These are phyloP conservation scores for Drosophila bunnanda DNA, from an alignment of 2,888 invertebrate species.

Conservation along the genomic window DNA sequence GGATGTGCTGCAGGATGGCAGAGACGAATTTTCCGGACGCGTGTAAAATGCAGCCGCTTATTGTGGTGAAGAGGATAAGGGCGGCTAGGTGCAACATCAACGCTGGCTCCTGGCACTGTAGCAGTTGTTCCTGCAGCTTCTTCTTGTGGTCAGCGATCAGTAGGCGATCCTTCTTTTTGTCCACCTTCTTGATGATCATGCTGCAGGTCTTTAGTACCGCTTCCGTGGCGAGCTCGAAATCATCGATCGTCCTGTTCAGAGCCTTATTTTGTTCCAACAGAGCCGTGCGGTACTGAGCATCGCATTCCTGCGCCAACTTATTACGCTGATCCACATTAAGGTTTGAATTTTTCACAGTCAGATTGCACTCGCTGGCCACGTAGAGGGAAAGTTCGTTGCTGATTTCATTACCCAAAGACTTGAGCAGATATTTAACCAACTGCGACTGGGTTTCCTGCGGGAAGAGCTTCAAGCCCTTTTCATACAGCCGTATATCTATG, in stretches of 20 bases:
- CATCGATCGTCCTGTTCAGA: slow-evolving; percentile 89
- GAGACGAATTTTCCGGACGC: slow-evolving; percentile 97
- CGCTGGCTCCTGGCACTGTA: slow-evolving; percentile 90
- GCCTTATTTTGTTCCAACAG: slow-evolving; percentile 89
- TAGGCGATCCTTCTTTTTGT: slow-evolving; percentile 94
- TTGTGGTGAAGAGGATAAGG: slow-evolving; percentile 91
- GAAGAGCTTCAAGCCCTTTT: slow-evolving; percentile 90
- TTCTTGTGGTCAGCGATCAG: slow-evolving; percentile 92
- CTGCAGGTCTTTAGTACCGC: slow-evolving; percentile 89
- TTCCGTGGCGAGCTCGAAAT: slow-evolving; percentile 91
- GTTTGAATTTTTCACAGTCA: slow-evolving; percentile 86
- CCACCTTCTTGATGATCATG: slow-evolving; percentile 93
- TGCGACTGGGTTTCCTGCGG: slow-evolving; percentile 88
- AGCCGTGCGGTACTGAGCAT: slow-evolving; percentile 88
- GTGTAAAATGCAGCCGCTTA: slow-evolving; percentile 93
- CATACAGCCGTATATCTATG: slow-evolving; percentile 91
- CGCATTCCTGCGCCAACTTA: slow-evolving; percentile 89
- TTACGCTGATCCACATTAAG: slow-evolving; percentile 88
- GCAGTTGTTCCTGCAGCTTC: slow-evolving; percentile 91
- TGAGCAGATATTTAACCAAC: slow-evolving; percentile 92
- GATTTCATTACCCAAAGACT: slow-evolving; percentile 93
- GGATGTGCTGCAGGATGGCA: slow-evolving; percentile 90
- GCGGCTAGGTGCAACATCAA: slow-evolving; percentile 91
- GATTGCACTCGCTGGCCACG: slow-evolving; percentile 90
- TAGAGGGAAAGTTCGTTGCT: slow-evolving; percentile 91